Evolutionary conservation across 23 tunicate species (phyloP).

Genomic region (Trididemnum miniatum): DNA sequence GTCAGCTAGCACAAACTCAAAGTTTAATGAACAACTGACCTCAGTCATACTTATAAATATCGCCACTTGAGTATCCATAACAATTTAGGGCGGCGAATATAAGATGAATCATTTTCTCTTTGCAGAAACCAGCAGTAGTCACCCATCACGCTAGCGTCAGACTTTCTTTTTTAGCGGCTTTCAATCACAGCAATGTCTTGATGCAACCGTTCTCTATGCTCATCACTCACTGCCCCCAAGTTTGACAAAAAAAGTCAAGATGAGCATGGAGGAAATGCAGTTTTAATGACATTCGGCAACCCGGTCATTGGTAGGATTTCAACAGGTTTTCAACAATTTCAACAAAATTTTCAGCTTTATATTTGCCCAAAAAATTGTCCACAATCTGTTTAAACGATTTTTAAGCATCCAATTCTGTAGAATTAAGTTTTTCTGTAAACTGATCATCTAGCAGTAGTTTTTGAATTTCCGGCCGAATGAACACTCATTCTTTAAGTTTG

Average conservation of each 20-base stretch:
- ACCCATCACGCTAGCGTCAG: not conserved
- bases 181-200: constrained; percentile 35
- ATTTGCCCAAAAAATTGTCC: not conserved
- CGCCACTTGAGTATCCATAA: too few species aligned
- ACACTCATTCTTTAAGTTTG: constrained; percentile 27
- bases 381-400: constrained; percentile 9
- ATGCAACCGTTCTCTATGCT: constrained; percentile 19
- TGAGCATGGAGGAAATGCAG: constrained; percentile 22
- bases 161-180: constrained; percentile 7
- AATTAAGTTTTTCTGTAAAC: not conserved
- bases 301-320: not conserved
- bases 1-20: too few species aligned
- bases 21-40: too few species aligned
- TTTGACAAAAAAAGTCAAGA: constrained; percentile 2
- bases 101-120: too few species aligned
- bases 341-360: not conserved
- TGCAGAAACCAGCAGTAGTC: constrained; percentile 27
- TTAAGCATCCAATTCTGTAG: constrained; percentile 19
- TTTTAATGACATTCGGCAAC: constrained; percentile 24
- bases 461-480: constrained; percentile 29
- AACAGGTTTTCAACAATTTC: constrained; percentile 31
- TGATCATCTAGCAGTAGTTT: constrained; percentile 1
- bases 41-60: too few species aligned
- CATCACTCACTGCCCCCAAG: constrained; percentile 9
- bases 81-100: too few species aligned